Evolutionary conservation across 1,140 invertebrate genomes (phyloP).

Genomic region (Trialeurodes vaporariorum): DNA sequence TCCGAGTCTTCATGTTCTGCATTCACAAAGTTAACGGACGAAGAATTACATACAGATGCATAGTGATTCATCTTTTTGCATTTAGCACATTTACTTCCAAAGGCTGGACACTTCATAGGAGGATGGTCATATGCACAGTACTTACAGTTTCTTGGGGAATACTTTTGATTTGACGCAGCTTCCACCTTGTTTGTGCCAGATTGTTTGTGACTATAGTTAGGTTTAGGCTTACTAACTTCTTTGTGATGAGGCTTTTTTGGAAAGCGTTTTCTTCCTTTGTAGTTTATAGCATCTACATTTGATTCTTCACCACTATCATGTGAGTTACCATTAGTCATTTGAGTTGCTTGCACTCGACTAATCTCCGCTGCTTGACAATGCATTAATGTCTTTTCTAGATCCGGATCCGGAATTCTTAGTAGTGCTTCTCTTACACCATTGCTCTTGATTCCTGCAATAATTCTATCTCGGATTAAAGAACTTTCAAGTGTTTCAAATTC

Average conservation of each 20-base stretch:
- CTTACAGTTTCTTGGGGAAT: no score
- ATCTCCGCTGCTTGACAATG: slow-evolving; percentile 2
- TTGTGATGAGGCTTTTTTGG: no score
- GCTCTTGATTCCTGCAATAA: slow-evolving; percentile 1
- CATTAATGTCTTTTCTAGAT: not conserved
- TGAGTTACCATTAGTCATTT: not conserved
- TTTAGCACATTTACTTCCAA: not conserved
- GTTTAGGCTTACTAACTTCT: no score
- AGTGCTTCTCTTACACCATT: not conserved
- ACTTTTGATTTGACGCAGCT: no score
- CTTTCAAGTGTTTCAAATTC: slow-evolving; percentile 6
- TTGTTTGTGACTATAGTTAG: no score
- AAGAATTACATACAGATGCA: no score
- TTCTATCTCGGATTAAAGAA: not conserved
- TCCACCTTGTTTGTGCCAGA: no score
- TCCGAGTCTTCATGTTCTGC: no score
- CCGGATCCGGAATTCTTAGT: not conserved
- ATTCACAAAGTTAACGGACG: no score
- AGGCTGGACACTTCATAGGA: not conserved
- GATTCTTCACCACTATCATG: not conserved
- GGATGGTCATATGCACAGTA: not conserved
- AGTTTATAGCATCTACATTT: no score
- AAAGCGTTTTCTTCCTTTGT: no score
- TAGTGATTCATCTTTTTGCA: slow-evolving; percentile 1
- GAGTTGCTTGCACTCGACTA: not conserved